Conservation (phyloP, 2,113 vertebrate genomes). For the Myotis yumanensis region DNA sequence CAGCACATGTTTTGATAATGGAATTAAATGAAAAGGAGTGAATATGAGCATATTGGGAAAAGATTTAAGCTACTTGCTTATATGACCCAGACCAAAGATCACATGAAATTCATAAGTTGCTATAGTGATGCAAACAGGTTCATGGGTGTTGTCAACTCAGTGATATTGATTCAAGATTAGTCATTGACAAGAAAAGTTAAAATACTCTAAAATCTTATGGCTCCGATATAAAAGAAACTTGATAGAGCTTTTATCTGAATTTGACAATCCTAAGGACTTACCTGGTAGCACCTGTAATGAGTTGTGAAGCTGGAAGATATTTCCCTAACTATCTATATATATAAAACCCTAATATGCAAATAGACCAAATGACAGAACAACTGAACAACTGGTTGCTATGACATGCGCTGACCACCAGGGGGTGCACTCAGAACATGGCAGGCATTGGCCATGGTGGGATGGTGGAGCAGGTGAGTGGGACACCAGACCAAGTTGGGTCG, state of each 20-base stretch:
- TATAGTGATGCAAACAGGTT: conserved; percentile 7
- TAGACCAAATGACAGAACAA: no score
- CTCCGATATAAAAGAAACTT: background rate
- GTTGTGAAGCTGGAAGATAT: background rate
- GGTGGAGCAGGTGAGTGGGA: no score
- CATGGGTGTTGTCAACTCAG: background rate
- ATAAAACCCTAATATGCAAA: no score
- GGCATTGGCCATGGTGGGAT: no score
- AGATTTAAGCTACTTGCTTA: conserved; percentile 21
- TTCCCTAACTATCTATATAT: background rate
- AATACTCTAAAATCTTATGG: background rate
- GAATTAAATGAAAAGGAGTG: conserved; percentile 15
- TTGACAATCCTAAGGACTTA: background rate
- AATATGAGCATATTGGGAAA: background rate
- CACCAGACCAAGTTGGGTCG: no score
- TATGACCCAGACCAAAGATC: conserved; percentile 26
- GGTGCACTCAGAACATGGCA: no score
- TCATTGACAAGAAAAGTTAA: background rate
- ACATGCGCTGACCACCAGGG: no score
- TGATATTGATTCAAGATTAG: background rate
- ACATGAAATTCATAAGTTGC: background rate
- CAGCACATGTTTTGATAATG: conserved; percentile 25
- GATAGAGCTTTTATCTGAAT: background rate
- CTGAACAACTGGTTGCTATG: no score
- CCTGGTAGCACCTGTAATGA: background rate